A percentile compares a stretch with the other conserved stretches of the same genome.
phyloP scores from a whole-genome alignment of 1,140 invertebrate genomes.

The Achatina immaculata region DNA sequence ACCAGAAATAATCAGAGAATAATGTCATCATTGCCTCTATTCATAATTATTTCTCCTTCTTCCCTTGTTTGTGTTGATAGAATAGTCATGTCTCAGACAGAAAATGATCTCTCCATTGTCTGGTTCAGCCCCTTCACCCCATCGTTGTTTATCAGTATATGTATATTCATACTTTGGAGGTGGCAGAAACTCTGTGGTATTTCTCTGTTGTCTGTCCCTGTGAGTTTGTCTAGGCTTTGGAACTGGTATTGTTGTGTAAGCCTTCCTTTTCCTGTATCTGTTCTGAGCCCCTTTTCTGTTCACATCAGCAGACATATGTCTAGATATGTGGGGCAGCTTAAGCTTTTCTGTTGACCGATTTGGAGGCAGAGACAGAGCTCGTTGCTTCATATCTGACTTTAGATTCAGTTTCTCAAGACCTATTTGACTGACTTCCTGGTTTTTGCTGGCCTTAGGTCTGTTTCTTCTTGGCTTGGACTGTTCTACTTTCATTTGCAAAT shows the following conservation, averaged over 20 bases:
- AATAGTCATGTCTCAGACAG: constrained; percentile 24
- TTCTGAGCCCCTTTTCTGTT: not conserved
- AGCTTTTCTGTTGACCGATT: not conserved
- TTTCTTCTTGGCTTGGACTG: not conserved
- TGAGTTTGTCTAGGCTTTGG: not conserved
- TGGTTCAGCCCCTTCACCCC: not conserved
- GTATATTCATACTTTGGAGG: not conserved
- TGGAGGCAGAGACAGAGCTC: not conserved
- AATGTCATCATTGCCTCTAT: not conserved
- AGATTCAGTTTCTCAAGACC: not conserved
- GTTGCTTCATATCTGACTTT: not conserved
- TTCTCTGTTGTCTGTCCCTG: not conserved
- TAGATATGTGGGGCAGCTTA: not conserved
- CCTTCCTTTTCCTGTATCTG: not conserved
- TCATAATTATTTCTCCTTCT: not conserved
- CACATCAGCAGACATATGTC: constrained; percentile 7
- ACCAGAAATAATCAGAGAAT: too few species aligned
- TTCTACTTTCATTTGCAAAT: constrained; percentile 39
- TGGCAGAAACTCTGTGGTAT: not conserved
- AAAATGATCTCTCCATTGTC: constrained; percentile 23
- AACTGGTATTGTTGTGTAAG: not conserved
- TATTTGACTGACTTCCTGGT: too few species aligned
- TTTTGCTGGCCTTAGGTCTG: not conserved
- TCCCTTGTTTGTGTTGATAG: not conserved
- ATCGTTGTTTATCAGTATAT: not conserved